Percentiles rank a stretch among this genome's conserved stretches.
These are phyloP conservation scores for Stratiolaelaps scimitus DNA, from an alignment of 1,140 invertebrate genomes.

Conservation along the genomic window DNA sequence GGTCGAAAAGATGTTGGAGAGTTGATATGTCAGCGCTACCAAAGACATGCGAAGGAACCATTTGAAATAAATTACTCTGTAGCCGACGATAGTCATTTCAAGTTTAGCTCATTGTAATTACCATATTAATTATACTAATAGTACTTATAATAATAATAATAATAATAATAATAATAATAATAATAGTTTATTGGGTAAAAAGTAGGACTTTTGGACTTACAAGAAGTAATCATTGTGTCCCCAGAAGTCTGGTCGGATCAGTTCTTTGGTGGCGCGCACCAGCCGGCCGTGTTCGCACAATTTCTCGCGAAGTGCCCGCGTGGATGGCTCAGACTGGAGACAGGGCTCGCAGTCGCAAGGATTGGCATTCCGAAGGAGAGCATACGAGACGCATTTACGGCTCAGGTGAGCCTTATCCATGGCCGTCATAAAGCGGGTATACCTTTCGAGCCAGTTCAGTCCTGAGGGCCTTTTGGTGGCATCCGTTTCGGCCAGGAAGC, in stretches of 20 bases:
- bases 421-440: not conserved
- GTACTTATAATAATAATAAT: no score
- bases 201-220: not conserved
- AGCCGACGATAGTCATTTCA: no score
- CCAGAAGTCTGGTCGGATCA: slow-evolving; percentile 6
- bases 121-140: no score
- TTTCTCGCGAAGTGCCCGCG: not conserved
- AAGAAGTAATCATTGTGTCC: slow-evolving; percentile 20
- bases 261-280: not conserved
- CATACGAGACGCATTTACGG: not conserved
- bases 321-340: slow-evolving; percentile 21
- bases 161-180: no score
- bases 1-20: no score
- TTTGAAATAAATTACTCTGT: no score
- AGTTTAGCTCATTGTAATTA: no score
- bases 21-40: no score
- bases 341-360: slow-evolving; percentile 14
- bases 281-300: not conserved
- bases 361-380: not conserved
- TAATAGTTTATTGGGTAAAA: no score
- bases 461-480: not conserved
- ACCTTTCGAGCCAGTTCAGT: not conserved
- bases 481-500: not conserved
- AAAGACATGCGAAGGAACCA: no score
- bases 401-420: not conserved